These are phyloP conservation scores for Stomatorhinus ivindoensis DNA, from an alignment of 2,113 vertebrate genomes.

Conservation along the genomic window DNA sequence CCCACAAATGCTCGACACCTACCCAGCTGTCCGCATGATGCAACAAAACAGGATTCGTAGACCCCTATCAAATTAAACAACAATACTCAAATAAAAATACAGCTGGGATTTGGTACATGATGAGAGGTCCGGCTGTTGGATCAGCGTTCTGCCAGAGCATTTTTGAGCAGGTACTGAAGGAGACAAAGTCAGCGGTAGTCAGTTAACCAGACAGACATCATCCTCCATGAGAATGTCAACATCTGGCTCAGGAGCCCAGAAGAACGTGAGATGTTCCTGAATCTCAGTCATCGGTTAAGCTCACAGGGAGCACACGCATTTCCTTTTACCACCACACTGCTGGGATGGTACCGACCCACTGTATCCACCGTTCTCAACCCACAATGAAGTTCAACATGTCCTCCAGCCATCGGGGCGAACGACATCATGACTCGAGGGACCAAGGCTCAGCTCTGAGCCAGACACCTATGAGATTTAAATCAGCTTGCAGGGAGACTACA, in stretches of 20 bases:
- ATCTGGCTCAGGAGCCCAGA: background rate
- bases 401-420: background rate
- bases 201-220: background rate
- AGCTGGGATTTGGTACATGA: background rate
- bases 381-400: background rate
- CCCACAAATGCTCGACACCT: too few relatives aligned
- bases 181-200: background rate
- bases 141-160: background rate
- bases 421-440: background rate
- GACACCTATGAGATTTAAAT: background rate
- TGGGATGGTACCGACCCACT: background rate
- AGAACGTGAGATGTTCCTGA: background rate
- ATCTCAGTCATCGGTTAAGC: background rate
- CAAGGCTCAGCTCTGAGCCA: background rate
- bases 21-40: too few relatives aligned
- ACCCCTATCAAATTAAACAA: background rate
- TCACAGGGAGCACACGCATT: background rate
- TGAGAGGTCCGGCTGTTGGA: background rate
- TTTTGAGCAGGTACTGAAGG: background rate
- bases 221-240: background rate
- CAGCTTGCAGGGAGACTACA: background rate
- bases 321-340: background rate
- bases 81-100: background rate
- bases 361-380: background rate
- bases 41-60: too few relatives aligned